Conservation (phyloP, 2,113 vertebrate species). For the Canis aureus region DNA sequence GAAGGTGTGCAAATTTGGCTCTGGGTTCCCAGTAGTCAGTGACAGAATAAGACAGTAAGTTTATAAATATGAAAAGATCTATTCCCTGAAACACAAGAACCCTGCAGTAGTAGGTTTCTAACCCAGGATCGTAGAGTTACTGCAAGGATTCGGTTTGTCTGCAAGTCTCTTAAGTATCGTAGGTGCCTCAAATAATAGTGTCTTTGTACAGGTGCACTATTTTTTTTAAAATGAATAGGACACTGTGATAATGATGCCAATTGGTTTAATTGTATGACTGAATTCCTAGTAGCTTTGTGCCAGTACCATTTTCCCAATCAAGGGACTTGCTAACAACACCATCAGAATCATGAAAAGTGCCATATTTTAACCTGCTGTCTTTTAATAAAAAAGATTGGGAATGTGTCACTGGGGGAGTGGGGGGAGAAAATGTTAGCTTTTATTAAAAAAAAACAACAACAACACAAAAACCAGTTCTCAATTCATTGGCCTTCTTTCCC, state of each 20-base stretch:
- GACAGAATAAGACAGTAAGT: background rate
- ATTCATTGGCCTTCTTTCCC: too few relatives aligned
- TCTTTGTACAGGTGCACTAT: fast-evolving
- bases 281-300: background rate
- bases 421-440: background rate
- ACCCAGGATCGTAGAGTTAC: background rate
- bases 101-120: background rate
- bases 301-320: background rate
- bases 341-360: background rate
- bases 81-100: background rate
- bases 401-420: background rate
- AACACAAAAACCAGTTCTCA: background rate
- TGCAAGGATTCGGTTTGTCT: background rate
- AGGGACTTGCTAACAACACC: background rate
- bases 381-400: background rate
- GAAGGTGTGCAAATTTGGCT: background rate
- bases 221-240: background rate
- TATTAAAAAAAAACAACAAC: background rate
- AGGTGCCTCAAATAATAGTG: background rate
- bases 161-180: fast-evolving
- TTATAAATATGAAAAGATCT: background rate
- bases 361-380: background rate
- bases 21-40: background rate
- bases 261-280: background rate
- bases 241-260: background rate